Evolutionary conservation across 1,140 invertebrate species (phyloP).

Genomic region (Papilio polytes): DNA sequence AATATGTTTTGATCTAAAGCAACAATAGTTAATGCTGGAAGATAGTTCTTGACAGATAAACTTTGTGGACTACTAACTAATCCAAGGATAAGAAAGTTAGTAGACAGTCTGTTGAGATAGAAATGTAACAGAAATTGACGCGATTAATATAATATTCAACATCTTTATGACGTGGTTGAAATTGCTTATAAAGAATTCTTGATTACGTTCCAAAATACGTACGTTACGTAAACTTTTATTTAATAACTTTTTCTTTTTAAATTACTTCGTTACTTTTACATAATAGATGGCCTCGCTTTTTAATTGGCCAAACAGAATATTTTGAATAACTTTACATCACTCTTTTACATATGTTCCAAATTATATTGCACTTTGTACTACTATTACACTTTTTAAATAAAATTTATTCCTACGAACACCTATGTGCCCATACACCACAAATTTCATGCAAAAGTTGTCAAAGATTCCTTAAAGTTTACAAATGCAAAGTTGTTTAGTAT

Average conservation of each 20-base stretch:
- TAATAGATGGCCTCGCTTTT: neutral
- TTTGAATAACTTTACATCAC: neutral
- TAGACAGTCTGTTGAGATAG: neutral
- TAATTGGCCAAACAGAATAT: neutral
- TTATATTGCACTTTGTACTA: neutral
- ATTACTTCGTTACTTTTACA: neutral
- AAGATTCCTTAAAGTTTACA: neutral
- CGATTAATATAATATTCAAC: neutral
- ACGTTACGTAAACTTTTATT: neutral
- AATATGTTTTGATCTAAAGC: neutral
- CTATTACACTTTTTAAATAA: too few relatives aligned
- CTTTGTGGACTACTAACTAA: slow-evolving; percentile 1
- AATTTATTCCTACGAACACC: too few relatives aligned
- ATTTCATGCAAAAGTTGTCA: neutral
- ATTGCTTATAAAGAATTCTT: neutral
- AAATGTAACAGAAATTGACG: neutral
- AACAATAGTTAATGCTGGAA: neutral
- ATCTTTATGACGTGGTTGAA: too few relatives aligned
- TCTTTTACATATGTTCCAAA: neutral
- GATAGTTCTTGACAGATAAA: slow-evolving; percentile 25
- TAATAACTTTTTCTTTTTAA: neutral
- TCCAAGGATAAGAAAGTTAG: slow-evolving; percentile 3
- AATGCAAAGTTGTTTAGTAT: too few relatives aligned
- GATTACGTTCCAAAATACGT: neutral
- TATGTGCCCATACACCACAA: too few relatives aligned